Base-by-base conservation (phyloP, 2,797 vertebrate genomes). In the Mareca strepera region DNA sequence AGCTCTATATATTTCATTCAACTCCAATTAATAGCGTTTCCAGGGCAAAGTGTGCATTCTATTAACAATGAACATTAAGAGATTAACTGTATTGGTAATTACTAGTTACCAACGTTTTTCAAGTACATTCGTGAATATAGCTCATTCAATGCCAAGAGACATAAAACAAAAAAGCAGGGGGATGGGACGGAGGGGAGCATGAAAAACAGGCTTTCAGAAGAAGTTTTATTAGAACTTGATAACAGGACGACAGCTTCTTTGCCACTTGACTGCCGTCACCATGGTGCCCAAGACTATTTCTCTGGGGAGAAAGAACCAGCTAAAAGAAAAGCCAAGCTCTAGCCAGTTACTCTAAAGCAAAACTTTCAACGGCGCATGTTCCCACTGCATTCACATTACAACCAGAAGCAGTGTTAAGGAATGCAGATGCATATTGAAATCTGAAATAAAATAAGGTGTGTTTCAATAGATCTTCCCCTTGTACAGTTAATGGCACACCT, bases 221-320 rank as follows among this genome's bases (percentile, higher is more conserved):
- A 39, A 72, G 39, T 74, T 64, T 81, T 73, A 88, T 41, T 90
- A 93, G 68, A 82, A 88, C 72, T 90, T 86, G 53, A 2, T 86
- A 86, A 69, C 55, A 81, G 50, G 52, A 77, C 48, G 37, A 77
- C n/a, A 46, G 89, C 64, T 95, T 75, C 86, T 90, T 93, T 93
- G 69, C 78, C 73, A 76, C 68, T 84, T 78, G 59, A 89, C 88
- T 80, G 76, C 76, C 0, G 0, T 96, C 92, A 79, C 96, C 88
- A 93, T 83, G 90, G 94, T 63, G 77, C 37, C 72, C 72, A 79
- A 78, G 59, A 69, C 48, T 79, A 79, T 16, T 73, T 58, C 66
- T 74, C 18, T 43, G 31, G n/a, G 13, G 35, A 92, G 50, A 83
- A 94, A 81, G 9, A 75, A n/a, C 39, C 9, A 6, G 3, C 53